Base-by-base conservation (phyloP, 2,113 vertebrate species). In the Lathamus discolor region DNA sequence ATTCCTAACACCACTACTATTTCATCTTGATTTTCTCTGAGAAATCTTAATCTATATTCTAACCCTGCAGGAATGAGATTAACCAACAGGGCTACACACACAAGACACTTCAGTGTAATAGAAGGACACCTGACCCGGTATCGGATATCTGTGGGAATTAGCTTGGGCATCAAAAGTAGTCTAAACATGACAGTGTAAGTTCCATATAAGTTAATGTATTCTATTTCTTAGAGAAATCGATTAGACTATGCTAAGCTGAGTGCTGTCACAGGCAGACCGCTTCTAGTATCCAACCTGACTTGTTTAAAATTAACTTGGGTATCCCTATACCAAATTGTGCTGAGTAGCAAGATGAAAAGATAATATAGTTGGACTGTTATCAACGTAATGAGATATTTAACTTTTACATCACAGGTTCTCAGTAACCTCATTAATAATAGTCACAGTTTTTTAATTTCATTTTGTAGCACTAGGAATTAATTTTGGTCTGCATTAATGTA, bases 381-480 rank as follows among this genome's bases (percentile, higher is more conserved):
- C 83, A 77, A 2, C 43, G 92, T 72, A 94, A 94, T 68, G 48
- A 86, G 88, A 97, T 86, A 93, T 52, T 86, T 70, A 61, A 84
- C 59, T 93, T 80, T 86, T 69, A 84, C 35, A 70, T 93, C 90
- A 88, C 62, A 69, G 57, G 61, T 93, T 93, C 86, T 93, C 91
- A 85, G 69, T 89, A 92, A 87, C 70, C 13, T 89, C 81, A 92
- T 94, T 93, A 95, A 91, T 86, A 87, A 92, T 12, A 55, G 67
- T 27, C 73, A 76, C 39, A 27, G 35, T 5, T 55, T 88, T 92
- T 92, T 8, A 48, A 90, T 93, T 94, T 92, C 62, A 89, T 79
- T 92, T 91, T 95, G 77, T 89, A 95, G 94, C 14, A 1, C 31
- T 82, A 94, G 91, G 44, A 94, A 94, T 92, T 96, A 82, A 85